Base-by-base conservation (phyloP, 2,797 vertebrate genomes). In the Urosaurus nigricauda region DNA sequence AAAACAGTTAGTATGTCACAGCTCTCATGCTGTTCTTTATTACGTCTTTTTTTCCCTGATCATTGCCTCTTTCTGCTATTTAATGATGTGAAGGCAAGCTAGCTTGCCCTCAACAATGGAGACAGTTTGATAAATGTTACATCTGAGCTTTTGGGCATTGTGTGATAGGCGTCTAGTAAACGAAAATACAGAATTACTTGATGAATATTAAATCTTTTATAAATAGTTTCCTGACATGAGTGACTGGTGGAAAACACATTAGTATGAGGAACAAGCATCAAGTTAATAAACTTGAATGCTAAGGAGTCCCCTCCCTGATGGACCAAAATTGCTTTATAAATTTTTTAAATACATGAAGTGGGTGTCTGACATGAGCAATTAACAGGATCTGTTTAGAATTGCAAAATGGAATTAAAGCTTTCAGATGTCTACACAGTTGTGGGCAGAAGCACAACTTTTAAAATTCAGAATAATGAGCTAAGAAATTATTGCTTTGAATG, bases 311-410 rank as follows among this genome's bases (percentile, higher is more conserved):
- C 89, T 80, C 21, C 17, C 87, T 91, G 92, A 92, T 85, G 94
- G 87, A 87, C 91, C 35, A 81, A 89, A 96, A 96, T 93, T 96
- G 93, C 95, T 96, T 94, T 93, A 95, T 94, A 94, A 90, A 88
- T 96, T 95, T 96, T 96, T 93, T 1, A 92, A 93, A 94, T 94
- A 93, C 63, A 32, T 94, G 89, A 94, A 93, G 95, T 95, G 93
- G 87, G 87, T 95, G 74, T 96, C 94, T 96, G 95, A 95, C 93
- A 80, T 84, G 93, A 95, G 89, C 2, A 2, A 95, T 95, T 95
- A 95, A 93, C 88, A 79, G 84, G 91, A 96, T 82, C 92, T 94
- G 3, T 92, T 96, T 93, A 92, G 91, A 94, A 90, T 17, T 94
- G 86, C 87, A 95, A 93, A 93, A 92, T 90, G 91, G 87, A 96